Conservation (phyloP, 2,113 vertebrate genomes). For the Scophthalmus maximus region DNA sequence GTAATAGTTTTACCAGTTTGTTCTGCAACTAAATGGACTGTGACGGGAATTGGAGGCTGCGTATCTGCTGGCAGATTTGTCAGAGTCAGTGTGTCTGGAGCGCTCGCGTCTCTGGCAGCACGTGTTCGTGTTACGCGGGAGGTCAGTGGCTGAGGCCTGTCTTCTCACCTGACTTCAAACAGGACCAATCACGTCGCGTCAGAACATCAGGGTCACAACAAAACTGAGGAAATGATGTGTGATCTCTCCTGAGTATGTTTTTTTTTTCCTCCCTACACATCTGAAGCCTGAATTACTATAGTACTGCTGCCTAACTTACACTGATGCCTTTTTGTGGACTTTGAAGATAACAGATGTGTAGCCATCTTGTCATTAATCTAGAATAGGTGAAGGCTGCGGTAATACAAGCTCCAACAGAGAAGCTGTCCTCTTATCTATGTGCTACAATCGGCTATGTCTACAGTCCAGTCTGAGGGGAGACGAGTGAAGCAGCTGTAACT, state of each 20-base stretch:
- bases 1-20: conserved; percentile 81
- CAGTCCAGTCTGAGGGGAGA: conserved; percentile 29
- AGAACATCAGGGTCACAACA: conserved; percentile 30
- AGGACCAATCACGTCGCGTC: conserved; percentile 1
- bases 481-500: conserved; percentile 52
- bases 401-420: conserved; percentile 31
- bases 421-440: conserved; percentile 33
- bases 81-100: conserved; percentile 59
- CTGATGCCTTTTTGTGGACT: conserved; percentile 22
- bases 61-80: conserved; percentile 67
- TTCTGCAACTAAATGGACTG: conserved; percentile 55
- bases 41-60: conserved; percentile 61
- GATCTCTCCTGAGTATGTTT: neutral
- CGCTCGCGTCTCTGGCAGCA: conserved; percentile 17
- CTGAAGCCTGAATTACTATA: conserved; percentile 41
- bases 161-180: conserved; percentile 57
- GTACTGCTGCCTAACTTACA: conserved; percentile 8
- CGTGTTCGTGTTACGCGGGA: conserved; percentile 36
- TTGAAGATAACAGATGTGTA: conserved; percentile 38
- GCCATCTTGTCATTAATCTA: conserved; percentile 42
- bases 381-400: conserved; percentile 32
- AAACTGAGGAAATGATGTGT: conserved; percentile 30
- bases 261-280: neutral
- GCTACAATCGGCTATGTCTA: conserved; percentile 45
- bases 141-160: conserved; percentile 34